Base-by-base conservation (phyloP, 2,888 invertebrate species). In the Chymomyza fuscimana region DNA sequence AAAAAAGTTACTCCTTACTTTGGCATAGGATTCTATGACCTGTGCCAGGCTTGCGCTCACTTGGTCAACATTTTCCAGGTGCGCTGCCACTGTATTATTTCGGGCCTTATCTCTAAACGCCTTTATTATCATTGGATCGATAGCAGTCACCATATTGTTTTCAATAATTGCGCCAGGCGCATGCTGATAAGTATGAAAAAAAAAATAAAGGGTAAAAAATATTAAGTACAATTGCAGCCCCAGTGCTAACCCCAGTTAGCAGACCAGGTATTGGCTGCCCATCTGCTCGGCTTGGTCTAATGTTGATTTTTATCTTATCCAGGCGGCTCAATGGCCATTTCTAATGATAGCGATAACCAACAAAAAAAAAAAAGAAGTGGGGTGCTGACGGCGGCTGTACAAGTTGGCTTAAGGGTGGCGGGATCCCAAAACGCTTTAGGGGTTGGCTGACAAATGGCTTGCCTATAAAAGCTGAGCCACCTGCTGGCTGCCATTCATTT, bases 401-500 rank as follows among this genome's bases (percentile, higher is more conserved):
- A 6, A 62, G n/a, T 7, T 54, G 69, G 61, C 51, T 59, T 25
- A 60, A 67, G 73, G 68, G 61, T 72, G 76, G 70, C 70, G 22
- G 64, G 32, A 15, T 46, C 40, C 12, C 3, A 4, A 15, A 46
- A 46, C 40, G 40, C 65, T 36, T 46, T 46, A 67, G 62, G 73
- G 78, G 77, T 74, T 70, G 71, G 9, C 40, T 12, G 12, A 12
- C 12, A 46, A 12, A 46, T n/a, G 54, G 54, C 5, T 54, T 54
- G 63, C 64, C 74, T 88, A 90, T 90, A 90, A 82, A 90, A 81
- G 70, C 64, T 70, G 70, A 73, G 80, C 76, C 90, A 89, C 86
- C 87, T 81, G 81, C 76, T 84, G 77, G 74, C 76, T 77, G 77
- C 68, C 76, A 81, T 89, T 89, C 90, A 90, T 89, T 90, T 79